Evolutionary conservation across 2,113 vertebrate genomes (phyloP), one percentile per base, ranked within the genome.

Genomic region (Apteryx owenii): DNA sequence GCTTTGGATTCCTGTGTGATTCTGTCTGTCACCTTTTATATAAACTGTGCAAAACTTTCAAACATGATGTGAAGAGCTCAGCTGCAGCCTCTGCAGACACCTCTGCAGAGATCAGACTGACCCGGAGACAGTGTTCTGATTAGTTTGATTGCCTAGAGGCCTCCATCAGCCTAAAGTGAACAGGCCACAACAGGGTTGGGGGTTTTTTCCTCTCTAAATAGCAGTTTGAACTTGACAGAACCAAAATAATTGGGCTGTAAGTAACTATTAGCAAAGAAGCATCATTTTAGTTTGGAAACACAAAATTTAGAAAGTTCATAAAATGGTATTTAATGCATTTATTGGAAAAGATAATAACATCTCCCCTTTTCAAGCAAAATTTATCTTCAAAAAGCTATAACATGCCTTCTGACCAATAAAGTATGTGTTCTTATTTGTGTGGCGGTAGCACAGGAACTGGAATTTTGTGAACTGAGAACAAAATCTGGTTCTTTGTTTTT

Each of bases 241-340:
- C n/a, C 38, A 64, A 96, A 95, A 85, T 62, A 94, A 95, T 61
- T 82, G 81, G 91, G 42, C 31, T 81, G 90, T 79, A 97, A 95
- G 93, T 68, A 93, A 88, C 80, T 65, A 25, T 76, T 58, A 77
- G n/a, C 60, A 84, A 85, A 78, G 42, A 91, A 70, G 23, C 13
- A 40, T 19, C 2, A 40, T 91, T 96, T 94, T 54, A 23, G 71
- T 71, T 77, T 54, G 54, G 28, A 90, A 79, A 50, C 71, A 14
- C 5, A 82, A 85, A 31, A 58, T 79, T 76, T 68, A 40, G 36
- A 13, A 92, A 80, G 36, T 20, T 91, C 21, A 87, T 78, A 33
- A 92, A 90, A 69, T 50, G 11, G 5, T 33, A 65, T 69, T 72
- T 42, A 65, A 8, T 64, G 31, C 36, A 81, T 42, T 75, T 86